Evolutionary conservation across 2,888 invertebrate species (phyloP).

Genomic region (Pachliopta kotzebuea): DNA sequence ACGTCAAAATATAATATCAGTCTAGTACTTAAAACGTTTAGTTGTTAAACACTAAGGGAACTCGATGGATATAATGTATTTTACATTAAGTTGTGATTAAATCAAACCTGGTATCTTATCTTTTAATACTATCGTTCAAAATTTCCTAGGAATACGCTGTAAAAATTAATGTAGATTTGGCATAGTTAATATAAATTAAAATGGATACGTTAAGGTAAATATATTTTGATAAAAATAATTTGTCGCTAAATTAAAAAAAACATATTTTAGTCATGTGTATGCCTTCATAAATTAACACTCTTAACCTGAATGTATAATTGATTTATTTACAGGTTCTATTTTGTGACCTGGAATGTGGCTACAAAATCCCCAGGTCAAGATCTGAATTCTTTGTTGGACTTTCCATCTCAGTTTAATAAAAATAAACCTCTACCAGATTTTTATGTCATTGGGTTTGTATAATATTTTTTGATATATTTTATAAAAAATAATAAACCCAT

Average conservation of each 20-base stretch:
- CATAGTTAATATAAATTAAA: constrained; percentile 28
- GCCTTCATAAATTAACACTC: neutral
- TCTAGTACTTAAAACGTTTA: neutral
- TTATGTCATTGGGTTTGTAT: constrained; percentile 88
- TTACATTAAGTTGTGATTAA: constrained; percentile 4
- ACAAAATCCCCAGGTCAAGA: constrained; percentile 88
- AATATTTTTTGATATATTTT: neutral
- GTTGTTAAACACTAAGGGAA: constrained; percentile 13
- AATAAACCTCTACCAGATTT: constrained; percentile 88
- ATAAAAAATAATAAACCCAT: neutral
- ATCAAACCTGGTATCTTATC: constrained; percentile 4
- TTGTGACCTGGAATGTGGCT: constrained; percentile 95
- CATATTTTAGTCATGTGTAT: neutral
- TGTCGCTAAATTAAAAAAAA: neutral
- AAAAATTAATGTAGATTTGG: constrained; percentile 16
- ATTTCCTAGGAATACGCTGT: constrained; percentile 6
- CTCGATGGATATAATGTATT: neutral
- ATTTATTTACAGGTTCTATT: constrained; percentile 83
- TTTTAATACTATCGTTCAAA: neutral
- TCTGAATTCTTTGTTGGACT: constrained; percentile 84
- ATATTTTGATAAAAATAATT: constrained; percentile 1
- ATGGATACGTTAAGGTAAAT: constrained; percentile 60
- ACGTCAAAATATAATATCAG: constrained; percentile 3
- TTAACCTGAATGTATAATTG: constrained; percentile 11
- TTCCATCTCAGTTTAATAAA: constrained; percentile 82